A percentile compares a stretch with the other conserved stretches of the same genome.
phyloP scores from a whole-genome alignment of 2,797 vertebrate species.

The Sebastes steindachneri region DNA sequence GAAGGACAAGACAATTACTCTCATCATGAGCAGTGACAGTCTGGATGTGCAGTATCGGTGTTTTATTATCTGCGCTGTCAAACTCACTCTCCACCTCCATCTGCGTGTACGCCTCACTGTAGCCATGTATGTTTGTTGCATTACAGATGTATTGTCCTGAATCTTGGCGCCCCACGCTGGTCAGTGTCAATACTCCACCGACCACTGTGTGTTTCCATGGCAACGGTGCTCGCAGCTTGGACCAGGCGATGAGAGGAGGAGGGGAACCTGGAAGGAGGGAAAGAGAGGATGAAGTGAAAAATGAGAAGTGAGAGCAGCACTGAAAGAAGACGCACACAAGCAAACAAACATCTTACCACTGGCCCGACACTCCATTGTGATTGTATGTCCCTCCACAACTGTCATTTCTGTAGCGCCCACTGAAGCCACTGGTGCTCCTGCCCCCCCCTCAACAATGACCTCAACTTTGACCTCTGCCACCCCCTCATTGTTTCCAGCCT shows the following conservation, averaged over 20 bases:
- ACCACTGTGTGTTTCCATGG: constrained; percentile 91
- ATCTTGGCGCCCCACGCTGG: constrained; percentile 90
- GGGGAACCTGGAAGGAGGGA: constrained; percentile 84
- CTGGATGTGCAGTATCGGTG: background rate
- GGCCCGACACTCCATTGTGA: constrained; percentile 87
- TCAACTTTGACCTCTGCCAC: constrained; percentile 84
- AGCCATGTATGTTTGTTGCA: constrained; percentile 86
- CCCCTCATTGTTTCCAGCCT: constrained; percentile 87
- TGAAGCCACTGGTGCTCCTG: constrained; percentile 75
- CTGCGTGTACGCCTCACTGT: constrained; percentile 85
- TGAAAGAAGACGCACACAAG: background rate
- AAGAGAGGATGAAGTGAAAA: background rate
- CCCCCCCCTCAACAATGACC: constrained; percentile 77
- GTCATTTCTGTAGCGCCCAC: constrained; percentile 76
- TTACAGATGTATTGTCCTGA: constrained; percentile 98
- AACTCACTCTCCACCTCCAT: constrained; percentile 94
- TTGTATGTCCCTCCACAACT: constrained; percentile 85
- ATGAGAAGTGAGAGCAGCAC: background rate
- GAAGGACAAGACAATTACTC: background rate
- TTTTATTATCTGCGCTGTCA: background rate
- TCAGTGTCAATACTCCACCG: constrained; percentile 86
- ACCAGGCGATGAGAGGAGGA: constrained; percentile 88
- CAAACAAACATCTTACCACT: constrained; percentile 77
- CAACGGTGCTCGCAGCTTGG: constrained; percentile 92
- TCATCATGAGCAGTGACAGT: background rate